phyloP scores from a whole-genome alignment of 2,113 vertebrate species.

The Rhizomys pruinosus region DNA sequence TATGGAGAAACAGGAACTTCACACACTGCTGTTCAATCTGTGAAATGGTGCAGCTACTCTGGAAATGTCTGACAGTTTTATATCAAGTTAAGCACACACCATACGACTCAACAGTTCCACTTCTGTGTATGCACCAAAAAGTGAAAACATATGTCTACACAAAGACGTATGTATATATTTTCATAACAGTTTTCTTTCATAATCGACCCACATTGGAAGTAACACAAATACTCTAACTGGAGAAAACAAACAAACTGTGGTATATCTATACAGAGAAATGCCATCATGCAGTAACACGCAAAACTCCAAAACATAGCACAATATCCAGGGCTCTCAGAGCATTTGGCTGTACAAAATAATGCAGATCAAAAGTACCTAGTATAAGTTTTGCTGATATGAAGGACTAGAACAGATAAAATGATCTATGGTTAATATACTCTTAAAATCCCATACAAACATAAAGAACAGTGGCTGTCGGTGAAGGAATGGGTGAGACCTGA shows the following conservation, averaged over 20 bases:
- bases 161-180: slow-evolving; percentile 20
- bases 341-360: background rate
- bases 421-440: background rate
- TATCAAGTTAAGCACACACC: background rate
- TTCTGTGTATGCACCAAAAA: slow-evolving; percentile 28
- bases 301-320: background rate
- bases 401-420: background rate
- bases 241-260: background rate
- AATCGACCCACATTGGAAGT: background rate
- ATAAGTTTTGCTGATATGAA: background rate
- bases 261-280: background rate
- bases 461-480: background rate
- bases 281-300: background rate
- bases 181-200: slow-evolving; percentile 1
- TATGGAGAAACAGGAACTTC: slow-evolving; percentile 37
- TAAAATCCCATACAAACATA: background rate
- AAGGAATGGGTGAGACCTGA: background rate
- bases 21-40: background rate
- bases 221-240: background rate
- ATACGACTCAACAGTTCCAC: background rate
- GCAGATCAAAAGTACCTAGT: background rate
- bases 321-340: background rate
- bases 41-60: slow-evolving; percentile 6
- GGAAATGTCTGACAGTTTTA: slow-evolving; percentile 24
- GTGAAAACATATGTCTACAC: slow-evolving; percentile 27